phyloP scores from a whole-genome alignment of 2,888 invertebrate species.

The Lycocerus yunnanus region DNA sequence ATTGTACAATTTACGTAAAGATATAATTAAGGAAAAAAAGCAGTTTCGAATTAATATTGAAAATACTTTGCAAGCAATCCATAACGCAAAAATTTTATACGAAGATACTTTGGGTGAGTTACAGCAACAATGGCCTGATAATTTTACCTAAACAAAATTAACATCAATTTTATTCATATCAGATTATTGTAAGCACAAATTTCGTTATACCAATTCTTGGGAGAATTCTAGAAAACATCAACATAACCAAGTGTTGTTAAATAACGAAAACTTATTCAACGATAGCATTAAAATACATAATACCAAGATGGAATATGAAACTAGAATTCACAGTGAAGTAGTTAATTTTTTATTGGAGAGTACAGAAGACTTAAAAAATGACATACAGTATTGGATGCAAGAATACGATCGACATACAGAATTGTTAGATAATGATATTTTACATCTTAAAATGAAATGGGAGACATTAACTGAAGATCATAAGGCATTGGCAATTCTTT shows the following conservation, averaged over 20 bases:
- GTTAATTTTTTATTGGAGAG: slow-evolving; percentile 41
- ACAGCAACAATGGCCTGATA: too few species aligned
- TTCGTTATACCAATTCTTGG: slow-evolving; percentile 41
- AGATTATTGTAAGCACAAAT: slow-evolving; percentile 12
- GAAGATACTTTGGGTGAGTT: slow-evolving; percentile 3
- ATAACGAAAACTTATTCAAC: slow-evolving; percentile 34
- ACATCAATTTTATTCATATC: neutral
- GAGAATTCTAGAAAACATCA: slow-evolving; percentile 44
- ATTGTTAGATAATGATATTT: slow-evolving; percentile 38
- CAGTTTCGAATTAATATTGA: slow-evolving; percentile 19
- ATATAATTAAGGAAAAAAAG: slow-evolving; percentile 4
- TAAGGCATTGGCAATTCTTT: slow-evolving; percentile 29
- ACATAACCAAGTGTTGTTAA: slow-evolving; percentile 36
- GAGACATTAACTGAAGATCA: slow-evolving; percentile 39
- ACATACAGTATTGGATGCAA: slow-evolving; percentile 47
- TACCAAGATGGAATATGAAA: slow-evolving; percentile 39
- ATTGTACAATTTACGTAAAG: neutral
- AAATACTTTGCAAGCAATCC: slow-evolving; percentile 12
- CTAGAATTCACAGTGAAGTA: slow-evolving; percentile 42
- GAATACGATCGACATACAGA: slow-evolving; percentile 47
- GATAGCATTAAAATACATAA: slow-evolving; percentile 33
- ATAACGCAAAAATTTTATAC: slow-evolving; percentile 16
- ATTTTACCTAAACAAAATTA: too few species aligned
- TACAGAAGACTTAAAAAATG: slow-evolving; percentile 41
- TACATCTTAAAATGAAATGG: slow-evolving; percentile 37